phyloP scores from a whole-genome alignment of 30 jellyfish, hydroid and myxozoan genomes.

The Aurelia sp. region DNA sequence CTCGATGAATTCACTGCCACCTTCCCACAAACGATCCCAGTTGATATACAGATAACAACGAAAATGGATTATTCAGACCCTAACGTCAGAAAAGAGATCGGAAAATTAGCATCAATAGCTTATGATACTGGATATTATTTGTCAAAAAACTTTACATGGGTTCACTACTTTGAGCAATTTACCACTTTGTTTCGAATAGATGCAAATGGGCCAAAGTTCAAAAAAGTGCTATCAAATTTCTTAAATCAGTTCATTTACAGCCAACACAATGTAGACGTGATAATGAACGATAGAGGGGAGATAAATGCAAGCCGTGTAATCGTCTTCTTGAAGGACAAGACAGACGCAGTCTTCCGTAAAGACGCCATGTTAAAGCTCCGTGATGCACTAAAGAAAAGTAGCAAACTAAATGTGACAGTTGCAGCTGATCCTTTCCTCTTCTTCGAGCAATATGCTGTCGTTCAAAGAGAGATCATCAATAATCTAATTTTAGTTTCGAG shows the following conservation, averaged over 20 bases:
- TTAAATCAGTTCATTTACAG: not conserved
- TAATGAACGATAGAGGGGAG: conserved; percentile 19
- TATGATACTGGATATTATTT: conserved; percentile 61
- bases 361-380: conserved; percentile 88
- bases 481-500: conserved; percentile 64
- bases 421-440: conserved; percentile 78
- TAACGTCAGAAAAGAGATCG: conserved; percentile 35
- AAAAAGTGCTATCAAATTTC: too few species aligned
- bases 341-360: conserved; percentile 65
- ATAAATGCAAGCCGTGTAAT: conserved; percentile 84
- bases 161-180: conserved; percentile 38
- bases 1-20: conserved; percentile 27
- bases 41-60: conserved; percentile 42
- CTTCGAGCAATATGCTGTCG: conserved; percentile 88
- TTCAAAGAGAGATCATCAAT: conserved; percentile 66
- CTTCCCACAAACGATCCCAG: conserved; percentile 81
- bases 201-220: conserved; percentile 37
- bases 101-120: conserved; percentile 29
- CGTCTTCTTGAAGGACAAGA: conserved; percentile 70
- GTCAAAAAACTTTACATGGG: conserved; percentile 57
- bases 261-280: conserved; percentile 68
- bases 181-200: not conserved
- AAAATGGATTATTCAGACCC: conserved; percentile 60
- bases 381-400: conserved; percentile 32
- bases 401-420: conserved; percentile 4